These are phyloP conservation scores for Merodon equestris DNA, from an alignment of 2,888 invertebrate species.

Conservation along the genomic window DNA sequence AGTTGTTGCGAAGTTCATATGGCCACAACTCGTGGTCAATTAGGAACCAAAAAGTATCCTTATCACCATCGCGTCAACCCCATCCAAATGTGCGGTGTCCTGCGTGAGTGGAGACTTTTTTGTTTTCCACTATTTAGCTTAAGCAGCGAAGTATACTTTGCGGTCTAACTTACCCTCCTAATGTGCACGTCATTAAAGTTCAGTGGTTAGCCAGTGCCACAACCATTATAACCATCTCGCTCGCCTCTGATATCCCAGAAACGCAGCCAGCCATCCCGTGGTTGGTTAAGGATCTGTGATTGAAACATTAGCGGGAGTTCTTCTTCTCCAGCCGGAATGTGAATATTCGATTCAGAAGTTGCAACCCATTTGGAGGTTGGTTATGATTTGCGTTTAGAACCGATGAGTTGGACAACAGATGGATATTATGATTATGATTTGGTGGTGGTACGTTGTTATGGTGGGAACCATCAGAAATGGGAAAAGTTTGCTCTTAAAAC, in stretches of 20 bases:
- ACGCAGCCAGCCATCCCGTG: neutral
- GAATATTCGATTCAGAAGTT: slow-evolving; percentile 45
- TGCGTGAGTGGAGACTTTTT: slow-evolving; percentile 20
- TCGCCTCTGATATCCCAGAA: slow-evolving; percentile 3
- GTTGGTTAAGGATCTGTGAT: slow-evolving; percentile 30
- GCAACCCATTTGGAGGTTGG: slow-evolving; percentile 1
- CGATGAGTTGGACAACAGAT: slow-evolving; percentile 39
- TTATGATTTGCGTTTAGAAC: slow-evolving; percentile 20
- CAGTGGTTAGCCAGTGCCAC: slow-evolving; percentile 55
- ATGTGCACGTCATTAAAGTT: slow-evolving; percentile 63
- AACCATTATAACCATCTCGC: slow-evolving; percentile 35
- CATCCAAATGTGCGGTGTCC: slow-evolving; percentile 17
- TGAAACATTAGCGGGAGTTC: slow-evolving; percentile 55
- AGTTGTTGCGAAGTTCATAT: slow-evolving; percentile 26
- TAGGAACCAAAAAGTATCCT: slow-evolving; percentile 55
- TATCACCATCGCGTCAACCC: slow-evolving; percentile 23
- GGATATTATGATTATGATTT: slow-evolving; percentile 30
- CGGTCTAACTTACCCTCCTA: slow-evolving; percentile 55
- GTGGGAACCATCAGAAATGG: too few relatives aligned
- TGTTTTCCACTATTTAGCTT: neutral
- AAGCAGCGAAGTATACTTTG: slow-evolving; percentile 49
- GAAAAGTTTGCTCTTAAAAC: too few relatives aligned
- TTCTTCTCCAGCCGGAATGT: too few relatives aligned
- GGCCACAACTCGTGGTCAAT: slow-evolving; percentile 55
- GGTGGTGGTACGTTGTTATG: neutral